phyloP scores from a whole-genome alignment of 2,797 vertebrate genomes.

The Eidolon dupreanum region DNA sequence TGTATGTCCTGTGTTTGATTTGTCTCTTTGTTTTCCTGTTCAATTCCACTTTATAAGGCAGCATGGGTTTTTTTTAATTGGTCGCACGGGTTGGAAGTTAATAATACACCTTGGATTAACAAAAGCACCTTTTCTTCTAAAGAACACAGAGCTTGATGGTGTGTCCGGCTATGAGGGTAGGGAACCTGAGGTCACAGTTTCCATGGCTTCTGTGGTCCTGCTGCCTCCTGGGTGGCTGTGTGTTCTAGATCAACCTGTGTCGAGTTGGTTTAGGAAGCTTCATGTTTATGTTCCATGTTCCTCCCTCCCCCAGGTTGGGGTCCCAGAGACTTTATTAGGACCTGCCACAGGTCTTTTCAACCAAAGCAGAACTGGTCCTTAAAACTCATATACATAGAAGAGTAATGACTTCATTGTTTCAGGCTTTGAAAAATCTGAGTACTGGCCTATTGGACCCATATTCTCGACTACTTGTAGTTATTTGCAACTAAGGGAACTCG shows the following conservation, averaged over 20 bases:
- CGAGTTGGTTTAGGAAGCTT: neutral
- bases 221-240: neutral
- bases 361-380: neutral
- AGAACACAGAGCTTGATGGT: neutral
- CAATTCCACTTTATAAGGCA: neutral
- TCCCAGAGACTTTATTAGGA: neutral
- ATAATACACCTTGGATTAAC: conserved; percentile 20
- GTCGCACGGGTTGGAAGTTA: neutral
- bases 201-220: neutral
- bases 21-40: conserved; percentile 15
- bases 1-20: neutral
- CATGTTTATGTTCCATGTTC: neutral
- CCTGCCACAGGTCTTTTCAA: neutral
- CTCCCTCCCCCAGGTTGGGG: neutral
- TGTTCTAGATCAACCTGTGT: neutral
- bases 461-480: neutral
- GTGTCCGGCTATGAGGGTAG: neutral
- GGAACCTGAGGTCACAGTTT: neutral
- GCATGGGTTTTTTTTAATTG: neutral
- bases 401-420: neutral
- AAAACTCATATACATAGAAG: neutral
- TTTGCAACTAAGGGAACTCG: neutral
- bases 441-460: neutral
- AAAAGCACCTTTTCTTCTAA: conserved; percentile 26
- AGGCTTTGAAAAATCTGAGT: neutral